Evolutionary conservation across 1,140 invertebrate genomes (phyloP).

Genomic region (Drosophila sechellia): DNA sequence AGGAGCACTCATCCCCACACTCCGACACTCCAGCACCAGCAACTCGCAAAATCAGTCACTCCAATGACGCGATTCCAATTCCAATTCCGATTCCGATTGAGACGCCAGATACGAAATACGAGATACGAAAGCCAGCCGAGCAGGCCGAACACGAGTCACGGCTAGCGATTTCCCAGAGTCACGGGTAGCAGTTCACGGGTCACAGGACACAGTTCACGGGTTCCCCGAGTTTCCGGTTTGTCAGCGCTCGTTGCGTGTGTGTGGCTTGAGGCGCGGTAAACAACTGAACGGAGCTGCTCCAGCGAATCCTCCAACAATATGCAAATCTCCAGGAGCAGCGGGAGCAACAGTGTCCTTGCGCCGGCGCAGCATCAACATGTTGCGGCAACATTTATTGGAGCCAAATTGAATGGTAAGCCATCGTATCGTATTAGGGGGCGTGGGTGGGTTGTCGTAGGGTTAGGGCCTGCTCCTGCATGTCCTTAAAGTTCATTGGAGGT

Average conservation of each 20-base stretch:
- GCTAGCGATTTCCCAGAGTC: background rate
- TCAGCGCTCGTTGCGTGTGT: constrained; percentile 52
- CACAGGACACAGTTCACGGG: constrained; percentile 11
- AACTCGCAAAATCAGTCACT: constrained; percentile 36
- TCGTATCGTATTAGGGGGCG: background rate
- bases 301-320: constrained; percentile 41
- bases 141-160: constrained; percentile 28
- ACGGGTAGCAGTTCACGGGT: constrained; percentile 6
- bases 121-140: constrained; percentile 33
- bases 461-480: background rate
- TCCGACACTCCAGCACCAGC: constrained; percentile 3
- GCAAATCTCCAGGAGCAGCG: constrained; percentile 53
- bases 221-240: constrained; percentile 27
- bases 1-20: constrained; percentile 10
- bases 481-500: constrained; percentile 58
- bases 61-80: constrained; percentile 41
- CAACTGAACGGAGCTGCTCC: constrained; percentile 54
- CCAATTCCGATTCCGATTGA: constrained; percentile 28
- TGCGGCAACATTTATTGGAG: constrained; percentile 77
- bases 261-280: constrained; percentile 73
- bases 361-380: constrained; percentile 71
- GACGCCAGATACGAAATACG: constrained; percentile 27
- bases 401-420: constrained; percentile 64
- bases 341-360: constrained; percentile 16
- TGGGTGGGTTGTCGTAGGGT: background rate